A percentile compares a stretch with the other conserved stretches of the same genome.
Evolutionary conservation across 30 jellyfish, hydroid and myxozoan genomes (phyloP).

Genomic region (Chironex yamaguchii): DNA sequence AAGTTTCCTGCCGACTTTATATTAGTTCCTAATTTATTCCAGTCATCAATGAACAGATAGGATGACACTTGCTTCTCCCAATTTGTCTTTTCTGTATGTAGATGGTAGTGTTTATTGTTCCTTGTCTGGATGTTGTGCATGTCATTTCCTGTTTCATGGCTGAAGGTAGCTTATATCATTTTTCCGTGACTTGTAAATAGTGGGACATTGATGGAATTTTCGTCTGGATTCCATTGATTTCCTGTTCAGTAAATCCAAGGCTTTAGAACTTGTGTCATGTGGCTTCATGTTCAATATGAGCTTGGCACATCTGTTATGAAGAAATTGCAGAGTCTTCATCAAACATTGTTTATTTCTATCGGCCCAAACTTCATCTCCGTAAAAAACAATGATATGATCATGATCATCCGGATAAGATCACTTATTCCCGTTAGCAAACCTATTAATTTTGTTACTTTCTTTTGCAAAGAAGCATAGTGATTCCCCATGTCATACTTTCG

Average conservation of each 20-base stretch:
- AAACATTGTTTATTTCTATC: too few relatives aligned
- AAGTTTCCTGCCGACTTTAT: background rate
- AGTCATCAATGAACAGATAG: background rate
- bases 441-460: too few relatives aligned
- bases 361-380: too few relatives aligned
- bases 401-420: background rate
- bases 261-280: background rate
- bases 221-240: background rate
- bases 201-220: background rate
- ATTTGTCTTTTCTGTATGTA: background rate
- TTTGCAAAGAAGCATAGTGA: too few relatives aligned
- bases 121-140: background rate
- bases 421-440: too few relatives aligned
- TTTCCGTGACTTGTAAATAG: background rate
- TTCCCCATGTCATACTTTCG: too few relatives aligned
- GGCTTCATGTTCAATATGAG: background rate
- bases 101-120: background rate
- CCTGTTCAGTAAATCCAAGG: background rate
- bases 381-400: too few relatives aligned
- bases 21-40: background rate
- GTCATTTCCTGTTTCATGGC: background rate
- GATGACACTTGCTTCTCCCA: background rate
- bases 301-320: background rate
- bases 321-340: background rate
- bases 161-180: background rate